Conservation (phyloP, 2,888 invertebrate genomes). For the Syrphus vitripennis region DNA sequence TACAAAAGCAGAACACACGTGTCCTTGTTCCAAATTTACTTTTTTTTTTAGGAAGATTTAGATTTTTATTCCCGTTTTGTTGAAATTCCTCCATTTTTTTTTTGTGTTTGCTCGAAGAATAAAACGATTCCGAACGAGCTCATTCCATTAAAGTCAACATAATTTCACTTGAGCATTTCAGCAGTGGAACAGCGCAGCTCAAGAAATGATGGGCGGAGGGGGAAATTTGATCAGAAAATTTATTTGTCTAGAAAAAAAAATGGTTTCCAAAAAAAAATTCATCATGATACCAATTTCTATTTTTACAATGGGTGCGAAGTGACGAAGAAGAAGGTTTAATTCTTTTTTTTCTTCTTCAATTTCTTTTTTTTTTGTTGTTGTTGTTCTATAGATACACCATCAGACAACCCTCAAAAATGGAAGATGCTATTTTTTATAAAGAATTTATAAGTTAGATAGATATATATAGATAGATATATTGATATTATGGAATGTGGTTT, state of each 20-base stretch:
- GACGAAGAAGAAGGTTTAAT: constrained; percentile 1
- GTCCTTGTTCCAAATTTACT: constrained; percentile 54
- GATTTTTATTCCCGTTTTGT: not conserved
- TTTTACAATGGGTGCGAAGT: not conserved
- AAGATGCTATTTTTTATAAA: not conserved
- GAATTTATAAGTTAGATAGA: not conserved
- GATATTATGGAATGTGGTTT: not conserved
- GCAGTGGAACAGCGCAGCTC: not conserved
- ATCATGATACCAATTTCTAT: not conserved
- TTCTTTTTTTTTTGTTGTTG: not conserved
- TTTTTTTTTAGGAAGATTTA: constrained; percentile 9
- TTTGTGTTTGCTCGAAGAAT: not conserved
- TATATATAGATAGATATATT: not conserved
- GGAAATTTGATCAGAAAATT: constrained; percentile 61
- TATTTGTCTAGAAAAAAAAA: constrained; percentile 47
- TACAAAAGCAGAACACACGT: constrained; percentile 6
- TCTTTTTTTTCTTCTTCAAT: not conserved
- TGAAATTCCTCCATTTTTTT: constrained; percentile 8
- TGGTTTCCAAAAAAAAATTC: constrained; percentile 2
- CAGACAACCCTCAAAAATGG: not conserved
- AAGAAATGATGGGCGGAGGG: not conserved
- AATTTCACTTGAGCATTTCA: constrained; percentile 49
- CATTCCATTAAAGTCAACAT: constrained; percentile 60
- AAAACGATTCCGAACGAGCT: constrained; percentile 17
- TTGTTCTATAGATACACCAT: too few species aligned